Conservation (phyloP, 2,797 vertebrate genomes). For the Tapera naevia region DNA sequence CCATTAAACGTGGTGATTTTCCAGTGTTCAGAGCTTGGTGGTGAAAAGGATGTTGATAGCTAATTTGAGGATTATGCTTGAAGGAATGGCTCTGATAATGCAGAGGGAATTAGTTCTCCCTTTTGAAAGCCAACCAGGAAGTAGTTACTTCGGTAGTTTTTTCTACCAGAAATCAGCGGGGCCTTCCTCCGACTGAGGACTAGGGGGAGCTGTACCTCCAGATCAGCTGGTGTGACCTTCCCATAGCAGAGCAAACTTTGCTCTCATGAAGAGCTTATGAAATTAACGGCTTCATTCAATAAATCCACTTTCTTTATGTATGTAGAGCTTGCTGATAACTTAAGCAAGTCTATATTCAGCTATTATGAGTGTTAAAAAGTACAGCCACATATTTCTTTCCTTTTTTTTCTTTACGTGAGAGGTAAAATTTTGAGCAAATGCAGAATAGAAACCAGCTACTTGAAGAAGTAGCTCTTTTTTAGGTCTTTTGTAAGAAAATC, state of each 20-base stretch:
- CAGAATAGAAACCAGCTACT: not conserved
- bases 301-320: not conserved
- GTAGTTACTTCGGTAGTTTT: not conserved
- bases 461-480: not conserved
- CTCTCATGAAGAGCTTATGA: not conserved
- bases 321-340: not conserved
- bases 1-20: not conserved
- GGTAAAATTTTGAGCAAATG: not conserved
- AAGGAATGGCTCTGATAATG: not conserved
- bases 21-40: not conserved
- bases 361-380: not conserved
- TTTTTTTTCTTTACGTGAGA: not conserved
- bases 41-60: not conserved
- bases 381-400: not conserved
- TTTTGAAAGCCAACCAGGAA: not conserved
- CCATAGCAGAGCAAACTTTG: not conserved
- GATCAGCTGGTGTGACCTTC: not conserved
- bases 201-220: slow-evolving; percentile 43
- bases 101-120: not conserved
- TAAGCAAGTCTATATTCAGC: not conserved
- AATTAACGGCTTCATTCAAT: not conserved
- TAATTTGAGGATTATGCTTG: not conserved
- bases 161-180: not conserved
- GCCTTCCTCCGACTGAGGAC: not conserved
- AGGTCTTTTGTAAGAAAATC: not conserved